phyloP scores from a whole-genome alignment of 2,113 vertebrate species.

The Neodontobutis hainanensis region DNA sequence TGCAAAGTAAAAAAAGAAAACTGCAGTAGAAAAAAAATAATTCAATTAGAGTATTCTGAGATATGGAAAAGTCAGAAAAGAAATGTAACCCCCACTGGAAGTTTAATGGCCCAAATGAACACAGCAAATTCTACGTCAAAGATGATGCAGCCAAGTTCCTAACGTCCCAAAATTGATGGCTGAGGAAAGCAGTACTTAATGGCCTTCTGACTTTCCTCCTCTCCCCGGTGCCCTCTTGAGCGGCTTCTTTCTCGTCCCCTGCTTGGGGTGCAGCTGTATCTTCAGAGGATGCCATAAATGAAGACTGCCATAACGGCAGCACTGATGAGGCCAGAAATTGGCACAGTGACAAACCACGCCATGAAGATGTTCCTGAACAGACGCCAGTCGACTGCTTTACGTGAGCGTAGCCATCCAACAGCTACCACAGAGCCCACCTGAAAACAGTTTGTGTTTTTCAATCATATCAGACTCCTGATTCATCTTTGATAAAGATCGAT shows the following conservation, averaged over 20 bases:
- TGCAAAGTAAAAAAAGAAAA: constrained; percentile 56
- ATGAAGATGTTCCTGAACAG: constrained; percentile 98
- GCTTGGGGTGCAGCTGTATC: constrained; percentile 1
- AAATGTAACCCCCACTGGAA: constrained; percentile 47
- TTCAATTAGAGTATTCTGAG: constrained; percentile 55
- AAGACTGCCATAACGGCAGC: constrained; percentile 95
- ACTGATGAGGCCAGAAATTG: constrained; percentile 94
- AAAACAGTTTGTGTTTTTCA: not conserved
- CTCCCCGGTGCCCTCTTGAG: constrained; percentile 30
- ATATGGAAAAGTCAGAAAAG: constrained; percentile 63
- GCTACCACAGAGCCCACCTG: constrained; percentile 97
- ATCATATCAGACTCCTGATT: not conserved
- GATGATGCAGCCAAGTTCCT: constrained; percentile 54
- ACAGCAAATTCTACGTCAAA: constrained; percentile 50
- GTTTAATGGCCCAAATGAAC: constrained; percentile 44
- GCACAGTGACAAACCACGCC: constrained; percentile 98
- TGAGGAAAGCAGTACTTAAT: constrained; percentile 59
- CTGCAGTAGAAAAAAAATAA: constrained; percentile 31
- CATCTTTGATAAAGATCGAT: too few relatives aligned
- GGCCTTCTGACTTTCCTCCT: constrained; percentile 45
- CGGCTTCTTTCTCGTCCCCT: constrained; percentile 31
- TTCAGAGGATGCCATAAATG: constrained; percentile 70
- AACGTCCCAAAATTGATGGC: constrained; percentile 43
- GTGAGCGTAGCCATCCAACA: constrained; percentile 95
- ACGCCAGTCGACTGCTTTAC: constrained; percentile 94